Percentiles rank a stretch among this genome's conserved stretches.
Evolutionary conservation across 2,888 invertebrate genomes (phyloP).

Genomic region (Achlya flavicornis): DNA sequence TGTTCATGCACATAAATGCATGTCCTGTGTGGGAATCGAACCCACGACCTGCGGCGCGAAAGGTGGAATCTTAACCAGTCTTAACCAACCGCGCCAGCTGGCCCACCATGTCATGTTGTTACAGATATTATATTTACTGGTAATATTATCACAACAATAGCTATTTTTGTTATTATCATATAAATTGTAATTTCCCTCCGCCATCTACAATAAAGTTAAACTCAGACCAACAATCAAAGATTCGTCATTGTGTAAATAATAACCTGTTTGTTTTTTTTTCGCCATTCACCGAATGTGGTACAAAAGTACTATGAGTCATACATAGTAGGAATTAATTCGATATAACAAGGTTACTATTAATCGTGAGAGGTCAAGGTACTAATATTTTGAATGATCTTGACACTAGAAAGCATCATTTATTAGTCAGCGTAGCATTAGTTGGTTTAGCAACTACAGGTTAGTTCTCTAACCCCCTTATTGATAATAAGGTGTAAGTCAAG

Average conservation of each 20-base stretch:
- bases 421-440: not conserved
- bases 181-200: not conserved
- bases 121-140: no score
- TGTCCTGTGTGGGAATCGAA: no score
- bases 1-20: no score
- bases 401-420: not conserved
- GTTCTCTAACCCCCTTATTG: no score
- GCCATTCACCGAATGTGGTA: slow-evolving; percentile 6
- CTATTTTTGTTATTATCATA: not conserved
- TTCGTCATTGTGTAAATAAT: not conserved
- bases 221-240: not conserved
- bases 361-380: slow-evolving; percentile 1
- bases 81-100: no score
- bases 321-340: not conserved
- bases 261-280: slow-evolving; percentile 1
- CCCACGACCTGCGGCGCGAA: no score
- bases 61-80: no score
- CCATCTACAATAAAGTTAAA: not conserved
- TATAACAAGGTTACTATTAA: not conserved
- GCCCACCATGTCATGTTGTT: no score
- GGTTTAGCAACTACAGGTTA: no score
- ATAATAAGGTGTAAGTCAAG: no score
- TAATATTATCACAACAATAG: no score
- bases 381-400: slow-evolving; percentile 11
- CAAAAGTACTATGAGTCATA: not conserved